A percentile compares a stretch with the other conserved stretches of the same genome.
These are phyloP conservation scores for Drosophila tropicalis DNA, from an alignment of 1,140 invertebrate genomes.

Conservation along the genomic window DNA sequence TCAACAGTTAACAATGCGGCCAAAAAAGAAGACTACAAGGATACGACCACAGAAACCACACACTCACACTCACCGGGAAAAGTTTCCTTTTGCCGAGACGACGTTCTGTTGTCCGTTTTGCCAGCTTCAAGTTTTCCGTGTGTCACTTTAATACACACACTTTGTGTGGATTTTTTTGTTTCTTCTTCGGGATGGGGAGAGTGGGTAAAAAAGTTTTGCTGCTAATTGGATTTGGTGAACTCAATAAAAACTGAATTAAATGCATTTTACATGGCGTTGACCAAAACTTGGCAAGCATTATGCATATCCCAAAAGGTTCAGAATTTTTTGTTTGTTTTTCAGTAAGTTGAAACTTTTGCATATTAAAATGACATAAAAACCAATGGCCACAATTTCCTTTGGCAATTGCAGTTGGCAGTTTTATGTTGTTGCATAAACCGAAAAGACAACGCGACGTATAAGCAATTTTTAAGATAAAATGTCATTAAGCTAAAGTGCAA, in stretches of 20 bases:
- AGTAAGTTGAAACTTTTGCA: constrained; percentile 64
- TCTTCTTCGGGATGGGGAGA: not conserved
- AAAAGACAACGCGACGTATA: constrained; percentile 61
- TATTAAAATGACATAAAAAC: constrained; percentile 80
- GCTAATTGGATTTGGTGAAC: constrained; percentile 77
- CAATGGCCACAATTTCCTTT: constrained; percentile 73
- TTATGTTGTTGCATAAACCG: constrained; percentile 73
- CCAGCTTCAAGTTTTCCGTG: constrained; percentile 52
- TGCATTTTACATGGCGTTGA: constrained; percentile 63
- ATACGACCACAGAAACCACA: constrained; percentile 9
- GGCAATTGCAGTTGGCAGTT: constrained; percentile 71
- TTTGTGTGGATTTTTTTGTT: not conserved
- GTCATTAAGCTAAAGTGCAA: constrained; percentile 80
- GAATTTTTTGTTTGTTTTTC: constrained; percentile 6
- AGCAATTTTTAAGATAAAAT: constrained; percentile 71
- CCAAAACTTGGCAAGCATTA: constrained; percentile 67
- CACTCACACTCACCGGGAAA: not conserved
- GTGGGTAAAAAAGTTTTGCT: constrained; percentile 51
- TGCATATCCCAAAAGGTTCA: constrained; percentile 60
- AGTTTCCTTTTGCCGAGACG: constrained; percentile 35
- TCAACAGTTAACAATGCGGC: constrained; percentile 79
- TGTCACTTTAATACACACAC: constrained; percentile 27
- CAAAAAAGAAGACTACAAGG: constrained; percentile 34
- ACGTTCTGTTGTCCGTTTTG: constrained; percentile 1
- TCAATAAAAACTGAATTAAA: constrained; percentile 78